Evolutionary conservation across 1,140 invertebrate species (phyloP), one percentile per base, ranked within the genome.

Genomic region (Mizuhopecten yessoensis): DNA sequence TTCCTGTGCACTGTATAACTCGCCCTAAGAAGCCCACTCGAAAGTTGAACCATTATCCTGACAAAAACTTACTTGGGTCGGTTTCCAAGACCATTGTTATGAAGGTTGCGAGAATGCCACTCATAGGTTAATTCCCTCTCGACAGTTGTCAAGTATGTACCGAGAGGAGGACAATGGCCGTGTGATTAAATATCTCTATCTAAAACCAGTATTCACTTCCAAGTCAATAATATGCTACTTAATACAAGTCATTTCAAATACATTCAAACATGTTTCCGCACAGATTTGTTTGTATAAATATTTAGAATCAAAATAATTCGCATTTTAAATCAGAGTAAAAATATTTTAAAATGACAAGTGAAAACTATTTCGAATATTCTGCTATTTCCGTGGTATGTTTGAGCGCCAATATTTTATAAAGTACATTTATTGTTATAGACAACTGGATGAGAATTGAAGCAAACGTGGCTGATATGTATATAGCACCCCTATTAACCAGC

Each of bases 131-230:
- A 75, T 75, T 75, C 57, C 23, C 23, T 23, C 45, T 57, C 17
- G 45, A 57, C 57, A 75, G 57, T 75, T 75, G 57, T 75, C 57
- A 75, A 57, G 57, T n/a, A 75, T 75, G 57, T 75, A 75, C 57
- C 29, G 57, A 75, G 57, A 75, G 57, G 57, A 20, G 5, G 57
- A 75, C 57, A 75, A 75, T 29, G 57, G 57, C 5, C 3, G 3
- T 49, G 45, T 49, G 45, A 49, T 49, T 49, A 20, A 49, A 49
- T 49, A 49, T 49, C 45, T 49, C 23, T 75, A 75, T 75, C 57
- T 75, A 17, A 75, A 75, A 75, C 15, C 29, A 9, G n/a, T 75
- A n/a, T 39, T 39, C 36, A 29, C 57, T 75, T 75, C 57, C 57
- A 13, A 75, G 57, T 75, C n/a, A 75, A 75, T 75, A n/a, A 17